Percentiles rank a stretch among this genome's conserved stretches.
Conservation (phyloP, 2,113 vertebrate genomes). For the Pelodiscus sinensis region DNA sequence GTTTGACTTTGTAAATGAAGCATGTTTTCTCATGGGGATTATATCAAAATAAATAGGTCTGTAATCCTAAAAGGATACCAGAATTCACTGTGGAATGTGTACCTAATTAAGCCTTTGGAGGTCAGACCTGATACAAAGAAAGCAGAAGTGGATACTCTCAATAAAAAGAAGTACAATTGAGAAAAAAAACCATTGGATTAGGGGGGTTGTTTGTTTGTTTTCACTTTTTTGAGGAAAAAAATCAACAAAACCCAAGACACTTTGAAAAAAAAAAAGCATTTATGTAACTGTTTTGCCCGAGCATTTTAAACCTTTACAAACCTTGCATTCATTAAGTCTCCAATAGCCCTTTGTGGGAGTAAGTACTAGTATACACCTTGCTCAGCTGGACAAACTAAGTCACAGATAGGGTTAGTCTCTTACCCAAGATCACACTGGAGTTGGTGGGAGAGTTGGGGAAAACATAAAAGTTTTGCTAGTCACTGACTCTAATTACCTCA, state of each 20-base stretch:
- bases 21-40: conserved; percentile 40
- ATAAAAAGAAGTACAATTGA: background rate
- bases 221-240: background rate
- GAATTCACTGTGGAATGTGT: conserved; percentile 37
- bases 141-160: background rate
- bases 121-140: conserved; percentile 6
- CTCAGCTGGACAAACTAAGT: background rate
- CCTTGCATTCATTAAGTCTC: background rate
- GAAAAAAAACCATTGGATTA: background rate
- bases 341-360: background rate
- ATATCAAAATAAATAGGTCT: conserved; percentile 10
- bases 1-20: conserved; percentile 2
- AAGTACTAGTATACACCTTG: background rate
- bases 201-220: background rate
- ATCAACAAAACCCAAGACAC: background rate
- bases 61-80: background rate
- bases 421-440: background rate
- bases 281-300: background rate
- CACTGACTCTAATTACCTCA: background rate
- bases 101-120: conserved; percentile 35
- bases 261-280: background rate
- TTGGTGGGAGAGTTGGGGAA: background rate
- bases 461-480: background rate
- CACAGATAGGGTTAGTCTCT: background rate
- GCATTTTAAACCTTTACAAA: background rate